phyloP scores from a whole-genome alignment of 2,888 invertebrate genomes.

The Mesorhabditis sp. region DNA sequence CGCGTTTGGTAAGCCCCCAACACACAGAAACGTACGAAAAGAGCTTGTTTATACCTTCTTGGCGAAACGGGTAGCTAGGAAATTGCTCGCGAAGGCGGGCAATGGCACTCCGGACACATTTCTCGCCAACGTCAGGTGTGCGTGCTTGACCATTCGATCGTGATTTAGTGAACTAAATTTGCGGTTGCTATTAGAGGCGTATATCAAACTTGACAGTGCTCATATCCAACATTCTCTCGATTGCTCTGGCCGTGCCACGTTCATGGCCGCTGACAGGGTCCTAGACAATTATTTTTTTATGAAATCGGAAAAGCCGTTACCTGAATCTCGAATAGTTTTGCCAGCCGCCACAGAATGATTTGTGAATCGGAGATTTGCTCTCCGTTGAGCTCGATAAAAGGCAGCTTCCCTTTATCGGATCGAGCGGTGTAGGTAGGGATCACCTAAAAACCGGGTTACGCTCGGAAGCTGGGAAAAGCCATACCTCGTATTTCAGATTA shows the following conservation, averaged over 20 bases:
- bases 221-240: conserved; percentile 90
- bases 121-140: conserved; percentile 32
- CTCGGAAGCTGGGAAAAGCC: background rate
- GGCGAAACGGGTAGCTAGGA: conserved; percentile 33
- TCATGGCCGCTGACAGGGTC: conserved; percentile 78
- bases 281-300: conserved; percentile 58
- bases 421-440: conserved; percentile 25
- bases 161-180: conserved; percentile 8
- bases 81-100: conserved; percentile 40
- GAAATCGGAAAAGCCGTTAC: conserved; percentile 11
- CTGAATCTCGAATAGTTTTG: conserved; percentile 29
- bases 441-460: conserved; percentile 15
- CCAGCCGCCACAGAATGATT: conserved; percentile 32
- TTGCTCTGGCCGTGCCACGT: conserved; percentile 82
- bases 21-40: too few relatives aligned
- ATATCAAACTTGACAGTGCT: conserved; percentile 74
- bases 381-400: conserved; percentile 37
- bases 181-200: conserved; percentile 7
- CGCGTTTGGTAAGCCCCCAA: too few relatives aligned
- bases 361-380: conserved; percentile 37
- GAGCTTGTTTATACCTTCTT: conserved; percentile 18
- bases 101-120: conserved; percentile 46
- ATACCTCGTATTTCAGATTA: conserved; percentile 50
- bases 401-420: conserved; percentile 29
- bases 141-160: conserved; percentile 39